phyloP scores from a whole-genome alignment of 2,888 invertebrate species.

The Sesia bembeciformis region DNA sequence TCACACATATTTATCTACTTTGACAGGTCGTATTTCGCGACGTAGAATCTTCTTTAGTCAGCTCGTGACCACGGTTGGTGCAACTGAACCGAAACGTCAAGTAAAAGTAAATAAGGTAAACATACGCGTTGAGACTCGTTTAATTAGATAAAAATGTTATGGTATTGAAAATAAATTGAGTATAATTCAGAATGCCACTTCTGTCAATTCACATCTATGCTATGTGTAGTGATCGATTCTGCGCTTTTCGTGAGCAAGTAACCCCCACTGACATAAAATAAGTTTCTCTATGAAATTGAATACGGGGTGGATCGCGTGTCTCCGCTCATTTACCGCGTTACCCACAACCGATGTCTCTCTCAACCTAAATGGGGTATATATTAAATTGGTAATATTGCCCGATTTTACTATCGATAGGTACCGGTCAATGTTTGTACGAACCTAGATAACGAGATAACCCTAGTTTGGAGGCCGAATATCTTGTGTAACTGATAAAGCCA shows the following conservation, averaged over 20 bases:
- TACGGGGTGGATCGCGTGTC: constrained; percentile 51
- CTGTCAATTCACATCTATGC: background rate
- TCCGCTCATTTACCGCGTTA: constrained; percentile 39
- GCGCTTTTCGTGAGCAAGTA: constrained; percentile 44
- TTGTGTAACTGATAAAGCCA: constrained; percentile 32
- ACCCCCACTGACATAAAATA: constrained; percentile 45
- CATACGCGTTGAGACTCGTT: no score
- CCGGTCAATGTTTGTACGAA: constrained; percentile 29
- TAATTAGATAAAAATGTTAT: no score
- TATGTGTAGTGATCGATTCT: constrained; percentile 34
- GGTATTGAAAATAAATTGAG: no score
- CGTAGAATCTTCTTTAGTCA: no score
- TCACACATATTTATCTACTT: no score
- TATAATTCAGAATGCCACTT: background rate
- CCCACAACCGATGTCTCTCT: constrained; percentile 54
- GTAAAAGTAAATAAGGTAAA: no score
- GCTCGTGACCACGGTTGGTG: no score
- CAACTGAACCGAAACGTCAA: no score
- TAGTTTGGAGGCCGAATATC: constrained; percentile 31
- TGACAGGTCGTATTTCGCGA: no score
- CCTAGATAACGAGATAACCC: constrained; percentile 57
- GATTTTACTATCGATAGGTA: constrained; percentile 38
- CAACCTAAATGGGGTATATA: constrained; percentile 39
- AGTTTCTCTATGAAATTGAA: constrained; percentile 66
- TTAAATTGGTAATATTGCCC: constrained; percentile 53